Conservation (phyloP, 2,797 vertebrate species). For the Remorina albescens region DNA sequence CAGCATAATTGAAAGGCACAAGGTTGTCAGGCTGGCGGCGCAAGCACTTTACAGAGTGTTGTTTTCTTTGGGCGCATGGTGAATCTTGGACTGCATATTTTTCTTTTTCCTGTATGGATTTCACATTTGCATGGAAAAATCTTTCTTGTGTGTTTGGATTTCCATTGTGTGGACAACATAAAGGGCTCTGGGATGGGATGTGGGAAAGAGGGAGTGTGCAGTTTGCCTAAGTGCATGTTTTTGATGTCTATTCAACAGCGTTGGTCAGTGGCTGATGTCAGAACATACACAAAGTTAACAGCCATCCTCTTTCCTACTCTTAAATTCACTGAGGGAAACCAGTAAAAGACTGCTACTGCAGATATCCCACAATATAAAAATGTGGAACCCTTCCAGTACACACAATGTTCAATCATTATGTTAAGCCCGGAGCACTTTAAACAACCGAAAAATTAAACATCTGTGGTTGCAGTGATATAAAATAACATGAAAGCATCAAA, state of each 20-base stretch:
- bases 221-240: conserved; percentile 85
- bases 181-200: conserved; percentile 83
- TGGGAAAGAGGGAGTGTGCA: conserved; percentile 83
- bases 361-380: conserved; percentile 80
- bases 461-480: conserved; percentile 73
- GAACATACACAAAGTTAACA: conserved; percentile 76
- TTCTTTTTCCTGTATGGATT: conserved; percentile 86
- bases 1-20: conserved; percentile 80
- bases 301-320: conserved; percentile 77
- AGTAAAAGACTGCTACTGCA: conserved; percentile 78
- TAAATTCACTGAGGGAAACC: conserved; percentile 80
- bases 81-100: conserved; percentile 81
- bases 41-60: conserved; percentile 76
- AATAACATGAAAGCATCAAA: conserved; percentile 70
- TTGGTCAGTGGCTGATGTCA: conserved; percentile 83
- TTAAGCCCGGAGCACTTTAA: conserved; percentile 70
- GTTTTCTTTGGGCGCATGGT: conserved; percentile 81
- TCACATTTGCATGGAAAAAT: conserved; percentile 88
- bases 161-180: conserved; percentile 87
- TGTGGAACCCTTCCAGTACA: conserved; percentile 77
- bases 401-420: conserved; percentile 81
- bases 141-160: conserved; percentile 87
- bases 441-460: conserved; percentile 77
- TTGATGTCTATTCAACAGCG: conserved; percentile 84
- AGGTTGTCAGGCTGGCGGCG: conserved; percentile 71